Conservation (phyloP, 2,797 vertebrate species). For the Apogon hyalosoma region DNA sequence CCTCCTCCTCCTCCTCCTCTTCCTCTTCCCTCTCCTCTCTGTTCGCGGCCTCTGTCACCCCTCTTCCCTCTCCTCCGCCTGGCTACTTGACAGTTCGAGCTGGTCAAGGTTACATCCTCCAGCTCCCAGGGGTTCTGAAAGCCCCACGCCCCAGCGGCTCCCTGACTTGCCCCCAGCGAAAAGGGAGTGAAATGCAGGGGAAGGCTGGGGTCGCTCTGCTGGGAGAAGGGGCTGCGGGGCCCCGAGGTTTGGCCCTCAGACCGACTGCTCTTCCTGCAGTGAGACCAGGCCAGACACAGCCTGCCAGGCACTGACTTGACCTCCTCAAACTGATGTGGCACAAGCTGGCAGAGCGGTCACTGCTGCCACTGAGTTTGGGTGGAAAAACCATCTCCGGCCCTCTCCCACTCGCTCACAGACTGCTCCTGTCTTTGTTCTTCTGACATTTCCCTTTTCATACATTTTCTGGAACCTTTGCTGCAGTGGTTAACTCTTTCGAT, state of each 20-base stretch:
- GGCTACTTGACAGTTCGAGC: slow-evolving; percentile 79
- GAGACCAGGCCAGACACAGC: slow-evolving; percentile 77
- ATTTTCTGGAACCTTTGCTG: slow-evolving; percentile 12
- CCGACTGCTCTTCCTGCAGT: slow-evolving; percentile 47
- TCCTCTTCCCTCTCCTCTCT: slow-evolving; percentile 24
- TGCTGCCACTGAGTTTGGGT: slow-evolving; percentile 58
- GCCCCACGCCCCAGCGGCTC: slow-evolving; percentile 77
- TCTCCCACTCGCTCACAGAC: slow-evolving; percentile 37
- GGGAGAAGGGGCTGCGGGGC: slow-evolving; percentile 59
- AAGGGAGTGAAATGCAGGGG: slow-evolving; percentile 63
- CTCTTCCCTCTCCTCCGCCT: slow-evolving; percentile 58
- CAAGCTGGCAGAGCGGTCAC: slow-evolving; percentile 73
- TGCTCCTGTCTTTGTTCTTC: slow-evolving; percentile 39
- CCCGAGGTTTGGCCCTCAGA: slow-evolving; percentile 67
- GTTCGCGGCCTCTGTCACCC: slow-evolving; percentile 65
- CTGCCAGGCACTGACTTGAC: slow-evolving; percentile 76
- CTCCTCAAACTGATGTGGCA: slow-evolving; percentile 83
- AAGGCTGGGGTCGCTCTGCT: slow-evolving; percentile 49
- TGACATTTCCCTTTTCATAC: slow-evolving; percentile 2
- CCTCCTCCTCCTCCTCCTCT: slow-evolving; percentile 44
- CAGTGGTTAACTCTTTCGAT: neutral
- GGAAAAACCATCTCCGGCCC: slow-evolving; percentile 51
- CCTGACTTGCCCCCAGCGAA: slow-evolving; percentile 74
- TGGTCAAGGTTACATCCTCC: slow-evolving; percentile 65
- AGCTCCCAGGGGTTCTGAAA: slow-evolving; percentile 66